Base-by-base conservation (phyloP, 1,140 invertebrate species). In the Leptinotarsa texana region DNA sequence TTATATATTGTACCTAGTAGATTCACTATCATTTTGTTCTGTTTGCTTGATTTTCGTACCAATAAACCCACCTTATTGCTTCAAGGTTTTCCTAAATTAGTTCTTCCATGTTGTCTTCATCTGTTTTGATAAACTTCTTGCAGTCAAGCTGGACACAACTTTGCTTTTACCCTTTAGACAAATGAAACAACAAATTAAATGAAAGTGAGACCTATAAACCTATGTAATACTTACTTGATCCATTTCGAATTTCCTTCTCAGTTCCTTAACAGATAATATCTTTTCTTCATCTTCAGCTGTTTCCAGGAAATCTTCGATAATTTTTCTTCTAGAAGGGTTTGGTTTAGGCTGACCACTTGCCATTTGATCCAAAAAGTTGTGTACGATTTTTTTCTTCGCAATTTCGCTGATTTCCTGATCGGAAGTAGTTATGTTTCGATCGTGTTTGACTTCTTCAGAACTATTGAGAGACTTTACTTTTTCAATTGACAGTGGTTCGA, bases 121-220 rank as follows among this genome's bases (percentile, higher is more conserved):
- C 85, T 94, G 90, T 79, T 89, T 90, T 1, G 93, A 92, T 48
- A 95, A 88, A 77, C 92, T 93, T 78, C 93, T 88, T n/a, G 93
- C 93, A 33, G 93, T 95, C 77, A 95, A 84, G 85, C 93, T 94
- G 83, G 94, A 92, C 84, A 94, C 76, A 13, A 82, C 74, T 48
- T 80, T 92, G 42, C 65, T 74, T 17, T 49, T 49, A n/a, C 13
- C 47, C 75, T 74, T 72, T 65, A 74, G 71, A 74, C 13, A 76
- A 57, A 57, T 57, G 13, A 57, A 57, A 22, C 0, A 15, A 24
- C 8, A 61, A 67, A 18, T 68, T 51, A 51, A 5, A 73, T n/a
- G 18, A 68, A 24, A 15, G 17, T 65, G 18, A 11, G 8, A 11
- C 33, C 8, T 42, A 42, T 42, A 42, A 42, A 3, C 33, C 1